Evolutionary conservation across 1,140 invertebrate species (phyloP).

Genomic region (Drosophila pandora): DNA sequence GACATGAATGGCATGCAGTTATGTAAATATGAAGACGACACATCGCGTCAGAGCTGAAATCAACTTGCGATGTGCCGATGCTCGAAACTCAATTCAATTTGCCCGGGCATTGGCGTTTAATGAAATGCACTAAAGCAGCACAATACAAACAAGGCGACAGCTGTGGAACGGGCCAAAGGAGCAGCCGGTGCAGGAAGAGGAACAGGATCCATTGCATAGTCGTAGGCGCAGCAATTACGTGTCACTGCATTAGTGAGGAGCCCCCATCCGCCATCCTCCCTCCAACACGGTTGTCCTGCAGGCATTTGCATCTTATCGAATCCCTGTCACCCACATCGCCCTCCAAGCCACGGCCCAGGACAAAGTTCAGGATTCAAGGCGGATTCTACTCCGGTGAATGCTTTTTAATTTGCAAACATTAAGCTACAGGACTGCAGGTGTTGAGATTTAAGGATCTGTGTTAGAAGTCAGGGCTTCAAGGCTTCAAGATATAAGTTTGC

Average conservation of each 20-base stretch:
- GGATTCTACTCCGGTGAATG: conserved; percentile 25
- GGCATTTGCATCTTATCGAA: conserved; percentile 72
- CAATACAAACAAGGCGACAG: conserved; percentile 19
- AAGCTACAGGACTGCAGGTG: conserved; percentile 9
- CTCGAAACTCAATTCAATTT: conserved; percentile 78
- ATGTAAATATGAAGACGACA: conserved; percentile 43
- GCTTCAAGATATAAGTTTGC: too few relatives aligned
- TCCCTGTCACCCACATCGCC: conserved; percentile 19
- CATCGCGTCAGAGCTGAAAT: conserved; percentile 67
- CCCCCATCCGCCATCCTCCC: neutral
- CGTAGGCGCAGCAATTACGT: conserved; percentile 78
- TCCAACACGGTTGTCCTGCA: conserved; percentile 49
- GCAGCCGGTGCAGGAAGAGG: neutral
- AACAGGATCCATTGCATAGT: conserved; percentile 39
- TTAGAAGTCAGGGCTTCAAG: too few relatives aligned
- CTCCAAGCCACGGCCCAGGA: conserved; percentile 9
- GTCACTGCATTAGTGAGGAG: conserved; percentile 45
- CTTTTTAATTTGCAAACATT: conserved; percentile 49
- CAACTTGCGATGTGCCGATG: conserved; percentile 72
- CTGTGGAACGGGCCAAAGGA: conserved; percentile 9
- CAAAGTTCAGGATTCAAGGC: conserved; percentile 31
- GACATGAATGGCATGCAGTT: conserved; percentile 21
- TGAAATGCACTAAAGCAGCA: conserved; percentile 37
- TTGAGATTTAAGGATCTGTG: neutral
- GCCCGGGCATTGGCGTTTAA: conserved; percentile 61